Conservation (phyloP, 1,140 invertebrate genomes). For the Caerostris darwini region DNA sequence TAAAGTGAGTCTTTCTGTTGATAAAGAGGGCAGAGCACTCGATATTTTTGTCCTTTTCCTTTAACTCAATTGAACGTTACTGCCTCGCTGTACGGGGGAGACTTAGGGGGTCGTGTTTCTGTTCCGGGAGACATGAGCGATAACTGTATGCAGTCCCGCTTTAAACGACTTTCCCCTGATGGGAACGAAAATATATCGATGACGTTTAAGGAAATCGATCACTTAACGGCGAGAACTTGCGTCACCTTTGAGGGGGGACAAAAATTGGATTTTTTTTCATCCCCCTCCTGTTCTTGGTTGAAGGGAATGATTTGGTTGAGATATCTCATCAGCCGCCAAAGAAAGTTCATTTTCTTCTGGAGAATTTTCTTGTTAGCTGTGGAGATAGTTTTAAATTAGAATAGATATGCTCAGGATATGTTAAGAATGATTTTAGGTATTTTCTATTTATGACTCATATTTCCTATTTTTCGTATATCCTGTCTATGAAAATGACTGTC, state of each 20-base stretch:
- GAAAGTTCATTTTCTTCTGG: too few relatives aligned
- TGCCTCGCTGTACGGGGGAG: neutral
- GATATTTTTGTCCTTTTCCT: conserved; percentile 55
- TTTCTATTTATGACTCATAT: too few relatives aligned
- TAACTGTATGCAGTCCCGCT: conserved; percentile 42
- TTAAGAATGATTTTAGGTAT: too few relatives aligned
- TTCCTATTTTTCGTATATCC: too few relatives aligned
- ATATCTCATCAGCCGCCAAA: too few relatives aligned
- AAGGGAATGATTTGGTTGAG: neutral
- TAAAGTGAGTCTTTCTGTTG: conserved; percentile 69
- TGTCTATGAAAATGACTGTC: too few relatives aligned
- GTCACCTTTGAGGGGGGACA: neutral
- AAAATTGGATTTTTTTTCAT: neutral
- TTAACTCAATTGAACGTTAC: conserved; percentile 57
- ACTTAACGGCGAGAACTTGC: neutral
- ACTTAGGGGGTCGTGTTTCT: conserved; percentile 7
- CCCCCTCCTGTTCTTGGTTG: neutral
- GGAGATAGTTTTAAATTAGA: too few relatives aligned
- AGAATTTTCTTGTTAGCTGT: too few relatives aligned
- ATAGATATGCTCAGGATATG: too few relatives aligned
- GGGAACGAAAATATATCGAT: conserved; percentile 58
- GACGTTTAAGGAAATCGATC: conserved; percentile 40
- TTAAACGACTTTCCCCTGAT: conserved; percentile 56
- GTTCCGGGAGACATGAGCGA: neutral
- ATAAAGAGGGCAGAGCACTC: conserved; percentile 50